Percentiles rank a stretch among this genome's conserved stretches.
phyloP scores from a whole-genome alignment of 2,888 invertebrate species.

The Pocota personata region DNA sequence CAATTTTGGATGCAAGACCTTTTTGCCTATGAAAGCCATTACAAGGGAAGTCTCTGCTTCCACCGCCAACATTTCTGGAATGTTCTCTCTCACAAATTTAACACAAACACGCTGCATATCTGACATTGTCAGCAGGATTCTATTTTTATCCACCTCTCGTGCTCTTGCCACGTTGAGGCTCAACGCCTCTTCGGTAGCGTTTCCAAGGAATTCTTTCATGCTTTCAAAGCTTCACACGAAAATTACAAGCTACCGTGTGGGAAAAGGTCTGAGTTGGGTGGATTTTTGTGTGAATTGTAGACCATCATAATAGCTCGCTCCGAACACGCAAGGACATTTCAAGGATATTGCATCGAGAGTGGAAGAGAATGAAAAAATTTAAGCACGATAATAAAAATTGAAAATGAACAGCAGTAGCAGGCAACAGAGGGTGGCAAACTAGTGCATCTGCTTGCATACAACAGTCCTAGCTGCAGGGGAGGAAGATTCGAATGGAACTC shows the following conservation, averaged over 20 bases:
- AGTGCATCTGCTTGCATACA: slow-evolving; percentile 49
- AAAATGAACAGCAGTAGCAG: slow-evolving; percentile 55
- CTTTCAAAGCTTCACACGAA: slow-evolving; percentile 59
- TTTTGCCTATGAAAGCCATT: slow-evolving; percentile 41
- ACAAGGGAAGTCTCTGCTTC: not conserved
- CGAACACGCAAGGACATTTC: slow-evolving; percentile 73
- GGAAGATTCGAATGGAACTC: slow-evolving; percentile 54
- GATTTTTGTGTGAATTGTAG: slow-evolving; percentile 31
- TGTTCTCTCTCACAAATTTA: slow-evolving; percentile 57
- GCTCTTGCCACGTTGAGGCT: slow-evolving; percentile 8
- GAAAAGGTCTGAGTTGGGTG: not conserved
- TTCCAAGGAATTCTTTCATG: slow-evolving; percentile 47
- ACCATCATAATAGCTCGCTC: slow-evolving; percentile 64
- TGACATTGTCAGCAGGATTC: slow-evolving; percentile 69
- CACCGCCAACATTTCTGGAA: not conserved
- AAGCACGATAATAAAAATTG: slow-evolving; percentile 72
- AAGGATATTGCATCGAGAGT: slow-evolving; percentile 68
- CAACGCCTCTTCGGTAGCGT: slow-evolving; percentile 25
- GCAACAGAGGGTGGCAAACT: not conserved
- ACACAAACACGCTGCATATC: slow-evolving; percentile 68
- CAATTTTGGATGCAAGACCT: slow-evolving; percentile 63
- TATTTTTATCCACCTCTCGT: slow-evolving; percentile 28
- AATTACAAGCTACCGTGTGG: slow-evolving; percentile 48
- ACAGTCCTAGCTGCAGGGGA: slow-evolving; percentile 2
- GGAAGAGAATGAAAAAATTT: slow-evolving; percentile 11